Conservation (phyloP, 1,140 invertebrate genomes). For the Gerris buenoi region DNA sequence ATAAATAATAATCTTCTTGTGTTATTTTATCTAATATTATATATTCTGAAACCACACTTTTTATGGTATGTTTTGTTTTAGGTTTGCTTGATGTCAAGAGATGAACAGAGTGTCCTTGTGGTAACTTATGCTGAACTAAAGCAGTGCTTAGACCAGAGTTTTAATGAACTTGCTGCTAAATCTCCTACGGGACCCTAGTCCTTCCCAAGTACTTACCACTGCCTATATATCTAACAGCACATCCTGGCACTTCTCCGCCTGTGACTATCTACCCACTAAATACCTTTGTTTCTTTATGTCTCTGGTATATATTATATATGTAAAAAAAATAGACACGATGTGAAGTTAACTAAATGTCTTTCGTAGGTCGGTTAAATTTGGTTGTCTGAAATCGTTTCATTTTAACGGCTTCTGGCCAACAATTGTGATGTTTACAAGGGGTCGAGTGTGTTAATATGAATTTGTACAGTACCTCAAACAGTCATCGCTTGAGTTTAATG, state of each 20-base stretch:
- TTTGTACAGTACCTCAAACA: background rate
- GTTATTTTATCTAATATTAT: too few species aligned
- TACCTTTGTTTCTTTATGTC: background rate
- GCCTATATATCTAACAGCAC: background rate
- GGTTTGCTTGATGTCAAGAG: constrained; percentile 87
- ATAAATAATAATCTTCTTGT: too few species aligned
- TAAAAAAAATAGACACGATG: background rate
- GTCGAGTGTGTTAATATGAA: background rate
- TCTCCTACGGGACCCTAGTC: constrained; percentile 23
- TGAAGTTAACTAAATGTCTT: background rate
- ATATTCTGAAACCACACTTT: too few species aligned
- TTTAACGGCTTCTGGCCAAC: background rate
- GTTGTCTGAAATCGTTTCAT: background rate
- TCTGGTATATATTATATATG: background rate
- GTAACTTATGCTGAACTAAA: constrained; percentile 89
- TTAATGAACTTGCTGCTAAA: constrained; percentile 59
- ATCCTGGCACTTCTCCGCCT: background rate
- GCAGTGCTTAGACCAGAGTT: constrained; percentile 83
- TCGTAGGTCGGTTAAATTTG: background rate
- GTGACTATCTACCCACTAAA: background rate
- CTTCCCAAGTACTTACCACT: background rate
- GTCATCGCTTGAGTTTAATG: background rate
- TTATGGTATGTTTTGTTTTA: too few species aligned
- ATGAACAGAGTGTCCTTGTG: constrained; percentile 88
- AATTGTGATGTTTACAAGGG: background rate